Evolutionary conservation across 2,888 invertebrate genomes (phyloP).

Genomic region (Leucophora obtusa): DNA sequence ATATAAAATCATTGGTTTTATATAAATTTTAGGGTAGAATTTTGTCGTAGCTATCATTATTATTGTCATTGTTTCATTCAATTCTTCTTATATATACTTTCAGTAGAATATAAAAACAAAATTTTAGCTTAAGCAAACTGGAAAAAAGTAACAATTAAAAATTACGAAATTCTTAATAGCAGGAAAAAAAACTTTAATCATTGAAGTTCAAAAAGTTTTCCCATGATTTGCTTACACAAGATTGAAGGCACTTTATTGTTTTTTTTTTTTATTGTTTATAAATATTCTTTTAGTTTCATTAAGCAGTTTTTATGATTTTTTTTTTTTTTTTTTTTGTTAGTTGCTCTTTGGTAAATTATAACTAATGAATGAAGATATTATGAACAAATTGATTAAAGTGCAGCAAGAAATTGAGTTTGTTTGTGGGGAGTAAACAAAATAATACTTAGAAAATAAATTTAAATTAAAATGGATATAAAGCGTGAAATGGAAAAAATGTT

Average conservation of each 20-base stretch:
- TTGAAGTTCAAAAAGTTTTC: slow-evolving; percentile 49
- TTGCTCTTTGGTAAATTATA: not conserved
- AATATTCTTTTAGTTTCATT: slow-evolving; percentile 26
- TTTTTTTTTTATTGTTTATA: slow-evolving; percentile 27
- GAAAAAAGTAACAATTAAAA: slow-evolving; percentile 53
- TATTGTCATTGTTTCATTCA: not conserved
- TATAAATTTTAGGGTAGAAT: too few relatives aligned
- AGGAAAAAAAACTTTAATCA: slow-evolving; percentile 50
- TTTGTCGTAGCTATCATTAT: too few relatives aligned
- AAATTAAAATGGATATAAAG: too few relatives aligned
- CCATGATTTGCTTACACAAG: slow-evolving; percentile 43
- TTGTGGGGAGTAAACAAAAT: not conserved
- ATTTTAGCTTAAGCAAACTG: not conserved
- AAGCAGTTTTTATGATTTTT: not conserved
- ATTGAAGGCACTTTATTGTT: slow-evolving; percentile 44
- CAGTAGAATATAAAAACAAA: not conserved
- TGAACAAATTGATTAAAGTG: slow-evolving; percentile 56
- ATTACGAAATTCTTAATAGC: slow-evolving; percentile 43
- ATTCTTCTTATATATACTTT: not conserved
- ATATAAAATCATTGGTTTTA: too few relatives aligned
- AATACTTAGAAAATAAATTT: not conserved
- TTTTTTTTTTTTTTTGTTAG: not conserved
- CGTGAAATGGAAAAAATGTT: too few relatives aligned
- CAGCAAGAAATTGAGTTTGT: slow-evolving; percentile 5
- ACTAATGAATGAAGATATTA: slow-evolving; percentile 58